phyloP scores from a whole-genome alignment of 2,888 invertebrate genomes.

The Parthenolecanium corni region DNA sequence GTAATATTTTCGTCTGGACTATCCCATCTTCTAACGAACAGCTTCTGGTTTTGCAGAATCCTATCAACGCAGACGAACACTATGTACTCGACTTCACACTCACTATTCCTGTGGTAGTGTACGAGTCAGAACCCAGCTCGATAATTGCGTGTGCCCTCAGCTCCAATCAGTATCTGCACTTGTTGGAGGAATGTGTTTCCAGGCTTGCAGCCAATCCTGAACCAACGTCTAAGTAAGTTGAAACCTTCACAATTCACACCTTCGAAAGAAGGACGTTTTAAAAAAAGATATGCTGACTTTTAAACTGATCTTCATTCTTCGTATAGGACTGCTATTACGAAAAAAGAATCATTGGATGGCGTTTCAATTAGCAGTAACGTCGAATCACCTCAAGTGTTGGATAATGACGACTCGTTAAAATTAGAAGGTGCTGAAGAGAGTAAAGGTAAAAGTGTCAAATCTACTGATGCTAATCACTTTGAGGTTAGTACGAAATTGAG shows the following conservation, averaged over 20 bases:
- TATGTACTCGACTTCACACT: slow-evolving; percentile 50
- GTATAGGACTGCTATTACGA: background rate
- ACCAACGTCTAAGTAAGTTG: background rate
- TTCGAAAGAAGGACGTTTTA: background rate
- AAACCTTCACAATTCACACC: background rate
- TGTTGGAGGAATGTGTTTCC: slow-evolving; percentile 32
- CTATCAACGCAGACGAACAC: slow-evolving; percentile 57
- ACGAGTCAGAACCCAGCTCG: slow-evolving; percentile 69
- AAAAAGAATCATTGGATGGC: slow-evolving; percentile 15
- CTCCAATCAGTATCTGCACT: slow-evolving; percentile 55
- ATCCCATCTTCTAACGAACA: too few relatives aligned
- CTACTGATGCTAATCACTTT: slow-evolving; percentile 27
- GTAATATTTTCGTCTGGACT: too few relatives aligned
- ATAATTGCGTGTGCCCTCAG: slow-evolving; percentile 73
- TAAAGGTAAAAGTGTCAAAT: background rate
- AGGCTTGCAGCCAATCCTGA: background rate
- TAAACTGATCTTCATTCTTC: background rate
- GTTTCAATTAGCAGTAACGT: background rate
- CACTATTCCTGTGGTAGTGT: slow-evolving; percentile 55
- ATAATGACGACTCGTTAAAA: slow-evolving; percentile 13
- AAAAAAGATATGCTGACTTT: background rate
- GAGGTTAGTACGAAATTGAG: slow-evolving; percentile 35
- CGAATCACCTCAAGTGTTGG: slow-evolving; percentile 1
- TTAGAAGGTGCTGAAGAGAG: slow-evolving; percentile 18
- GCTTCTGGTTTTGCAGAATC: slow-evolving; percentile 42